Base-by-base conservation (phyloP, 2,113 vertebrate genomes). In the Clinocottus analis region DNA sequence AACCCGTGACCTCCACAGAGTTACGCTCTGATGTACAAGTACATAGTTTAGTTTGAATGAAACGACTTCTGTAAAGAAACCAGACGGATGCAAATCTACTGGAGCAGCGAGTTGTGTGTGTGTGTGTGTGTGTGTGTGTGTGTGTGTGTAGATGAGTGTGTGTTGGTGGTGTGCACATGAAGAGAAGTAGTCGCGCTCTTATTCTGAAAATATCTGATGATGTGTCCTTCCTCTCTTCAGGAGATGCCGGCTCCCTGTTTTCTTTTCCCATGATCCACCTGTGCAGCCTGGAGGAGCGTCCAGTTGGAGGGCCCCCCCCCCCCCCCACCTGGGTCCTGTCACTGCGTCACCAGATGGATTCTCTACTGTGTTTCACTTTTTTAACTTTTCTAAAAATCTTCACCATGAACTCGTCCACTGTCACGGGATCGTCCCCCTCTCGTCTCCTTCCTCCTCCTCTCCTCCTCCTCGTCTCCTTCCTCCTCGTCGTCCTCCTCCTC, bases 181-280 rank as follows among this genome's bases (percentile, higher is more conserved):
- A 10, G 16, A 17, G 47, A 9, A 12, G 51, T 23, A 27, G 13
- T 3, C 55, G 29, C 7, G 3, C 55, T 58, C 13, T 29, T 60
- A 4, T 21, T 21, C 9, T 60, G 19, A 61, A 61, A 62, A 23
- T 29, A 21, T 10, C 2, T 14, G 33, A 23, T 23, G 1, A 69
- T 6, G 1, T n/a, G 33, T 10, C 60, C 21, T 45, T 55, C 39
- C 61, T 12, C 47, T 10, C 60, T 27, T 7, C 43, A 89, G 84
- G 56, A 71, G 66, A 25, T 2, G 10, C 17, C 29, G 49, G 53
- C 45, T 23, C 2, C 41, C 37, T 51, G 0, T 39, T 68, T 56
- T 41, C 25, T 81, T n/a, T 83, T 74, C 73, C 75, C 77, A 69
- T 75, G 59, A 79, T 82, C 27, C 77, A 39, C n/a, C 39, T 37